phyloP scores from a whole-genome alignment of 1,140 invertebrate species.

The Pachyrhynchus sulphureomaculatus region DNA sequence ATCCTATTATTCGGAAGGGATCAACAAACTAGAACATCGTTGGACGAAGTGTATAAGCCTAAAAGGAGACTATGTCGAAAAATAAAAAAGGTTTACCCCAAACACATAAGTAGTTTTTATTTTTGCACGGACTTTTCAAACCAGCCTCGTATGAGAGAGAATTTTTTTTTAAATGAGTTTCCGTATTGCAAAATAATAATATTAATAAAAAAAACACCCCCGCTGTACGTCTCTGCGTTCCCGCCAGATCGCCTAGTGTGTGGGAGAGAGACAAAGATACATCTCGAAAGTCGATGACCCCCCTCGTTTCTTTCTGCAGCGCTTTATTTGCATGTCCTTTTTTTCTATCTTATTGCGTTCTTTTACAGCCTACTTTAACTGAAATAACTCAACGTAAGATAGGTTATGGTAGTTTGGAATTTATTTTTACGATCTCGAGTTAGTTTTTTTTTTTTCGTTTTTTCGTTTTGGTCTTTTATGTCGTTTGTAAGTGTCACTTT shows the following conservation, averaged over 20 bases:
- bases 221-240: slow-evolving; percentile 29
- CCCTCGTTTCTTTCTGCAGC: slow-evolving; percentile 50
- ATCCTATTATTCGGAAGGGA: no score
- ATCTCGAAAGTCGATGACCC: slow-evolving; percentile 45
- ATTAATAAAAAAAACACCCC: not conserved
- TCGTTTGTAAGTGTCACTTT: slow-evolving; percentile 1
- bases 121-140: no score
- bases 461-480: not conserved
- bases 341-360: slow-evolving; percentile 52
- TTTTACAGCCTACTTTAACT: slow-evolving; percentile 53
- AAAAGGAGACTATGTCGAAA: no score
- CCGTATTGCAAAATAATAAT: no score
- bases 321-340: slow-evolving; percentile 52
- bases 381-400: slow-evolving; percentile 52
- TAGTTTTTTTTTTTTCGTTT: slow-evolving; percentile 9
- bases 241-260: slow-evolving; percentile 31
- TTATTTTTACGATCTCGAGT: slow-evolving; percentile 34
- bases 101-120: no score
- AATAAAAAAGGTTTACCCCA: no score
- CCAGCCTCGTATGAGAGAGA: no score
- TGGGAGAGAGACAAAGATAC: slow-evolving; percentile 37
- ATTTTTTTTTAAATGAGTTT: no score
- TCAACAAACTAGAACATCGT: no score
- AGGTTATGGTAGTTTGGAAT: slow-evolving; percentile 48
- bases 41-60: no score